Evolutionary conservation across 2,797 vertebrate genomes (phyloP), one percentile per base, ranked within the genome.

Genomic region (Tangara arthus): DNA sequence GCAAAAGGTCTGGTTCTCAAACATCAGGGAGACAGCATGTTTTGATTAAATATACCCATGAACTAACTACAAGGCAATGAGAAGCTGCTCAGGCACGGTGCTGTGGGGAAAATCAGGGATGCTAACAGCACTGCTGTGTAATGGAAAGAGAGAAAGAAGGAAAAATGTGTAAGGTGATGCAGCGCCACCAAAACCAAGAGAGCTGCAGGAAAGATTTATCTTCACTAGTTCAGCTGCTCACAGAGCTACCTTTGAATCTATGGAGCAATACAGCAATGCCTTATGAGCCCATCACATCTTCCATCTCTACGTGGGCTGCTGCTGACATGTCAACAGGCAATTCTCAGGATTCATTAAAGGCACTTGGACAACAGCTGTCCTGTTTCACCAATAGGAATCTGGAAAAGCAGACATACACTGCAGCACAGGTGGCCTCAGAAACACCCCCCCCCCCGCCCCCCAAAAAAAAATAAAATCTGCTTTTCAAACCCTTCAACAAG

Each of bases 401-500:
- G 53, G 53, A 60, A 80, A 89, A 92, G 34, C 5, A 79, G 56
- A 64, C 32, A 44, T 5, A 53, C 2, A 15, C 4, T 15, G 37
- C 35, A 28, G 34, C 22, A 70, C 15, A 68, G 81, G 24, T 15
- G 8, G 26, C 20, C 64, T 71, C 46, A 52, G 34, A 68, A 86
- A 70, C 27, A 17, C 4, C 16, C 17, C 27, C 17, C 12, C 20
- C 8, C 27, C 6, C 16, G 11, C 27, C 17, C 12, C 20, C 8
- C 32, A 6, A 6, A 42, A 15, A 6, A 15, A 12, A 55, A 30
- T 0, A 30, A 12, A 55, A 30, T 0, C 28, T 0, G 11, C 28
- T 63, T 76, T 71, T 92, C 70, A 79, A 70, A 42, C 9, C 42
- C 21, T 71, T 87, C 27, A 53, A 60, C 23, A 63, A 59, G 61